Conservation (phyloP, 2,888 invertebrate genomes). For the Lithophane socia region DNA sequence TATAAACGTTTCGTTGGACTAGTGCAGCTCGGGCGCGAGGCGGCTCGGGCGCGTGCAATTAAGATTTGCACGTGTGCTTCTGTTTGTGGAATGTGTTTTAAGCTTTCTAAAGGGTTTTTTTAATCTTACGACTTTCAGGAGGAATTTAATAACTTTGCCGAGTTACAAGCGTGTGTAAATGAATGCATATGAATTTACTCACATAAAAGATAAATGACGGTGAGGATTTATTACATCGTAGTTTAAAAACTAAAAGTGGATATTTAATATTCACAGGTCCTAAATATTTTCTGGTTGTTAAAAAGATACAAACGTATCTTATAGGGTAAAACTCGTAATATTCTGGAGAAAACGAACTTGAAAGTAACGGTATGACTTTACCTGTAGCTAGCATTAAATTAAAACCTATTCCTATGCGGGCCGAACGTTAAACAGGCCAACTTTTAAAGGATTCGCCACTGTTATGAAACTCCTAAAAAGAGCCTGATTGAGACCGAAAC, state of each 20-base stretch:
- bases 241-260: not conserved
- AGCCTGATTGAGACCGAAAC: conserved; percentile 75
- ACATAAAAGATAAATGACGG: conserved; percentile 24
- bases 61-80: conserved; percentile 77
- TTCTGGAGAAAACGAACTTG: conserved; percentile 24
- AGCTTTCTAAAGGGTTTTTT: conserved; percentile 69
- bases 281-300: conserved; percentile 7
- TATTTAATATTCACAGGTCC: conserved; percentile 7
- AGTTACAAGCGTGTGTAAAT: conserved; percentile 37
- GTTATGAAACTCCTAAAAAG: conserved; percentile 67
- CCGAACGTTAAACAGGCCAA: conserved; percentile 64
- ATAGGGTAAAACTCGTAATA: conserved; percentile 18
- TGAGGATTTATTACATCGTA: conserved; percentile 19
- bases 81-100: conserved; percentile 72
- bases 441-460: conserved; percentile 56
- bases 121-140: conserved; percentile 65
- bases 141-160: conserved; percentile 68
- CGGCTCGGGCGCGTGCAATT: conserved; percentile 77
- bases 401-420: conserved; percentile 65
- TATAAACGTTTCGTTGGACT: conserved; percentile 74
- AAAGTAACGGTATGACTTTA: conserved; percentile 49
- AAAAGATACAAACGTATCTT: conserved; percentile 12
- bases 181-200: conserved; percentile 36
- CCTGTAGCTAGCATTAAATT: conserved; percentile 62
- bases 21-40: conserved; percentile 63